Evolutionary conservation across 2,113 vertebrate species (phyloP).

Genomic region (Hemiprocne comata): DNA sequence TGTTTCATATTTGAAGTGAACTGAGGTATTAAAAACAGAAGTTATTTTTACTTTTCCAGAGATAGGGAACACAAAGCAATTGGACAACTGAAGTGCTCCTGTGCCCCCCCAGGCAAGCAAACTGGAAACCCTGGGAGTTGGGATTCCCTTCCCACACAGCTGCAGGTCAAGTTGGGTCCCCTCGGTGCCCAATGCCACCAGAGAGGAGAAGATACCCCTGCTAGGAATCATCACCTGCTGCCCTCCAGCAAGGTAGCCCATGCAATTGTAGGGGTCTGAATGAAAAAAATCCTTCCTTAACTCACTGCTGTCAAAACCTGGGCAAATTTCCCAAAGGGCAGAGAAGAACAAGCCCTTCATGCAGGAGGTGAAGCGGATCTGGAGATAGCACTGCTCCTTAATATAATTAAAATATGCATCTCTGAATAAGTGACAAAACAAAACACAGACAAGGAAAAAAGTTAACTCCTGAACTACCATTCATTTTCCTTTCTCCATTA

Average conservation of each 20-base stretch:
- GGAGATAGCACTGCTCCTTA: not conserved
- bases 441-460: not conserved
- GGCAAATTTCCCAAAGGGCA: not conserved
- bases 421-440: not conserved
- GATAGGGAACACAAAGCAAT: not conserved
- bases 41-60: not conserved
- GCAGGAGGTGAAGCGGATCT: not conserved
- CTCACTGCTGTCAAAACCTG: not conserved
- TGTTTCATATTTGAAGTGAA: not conserved
- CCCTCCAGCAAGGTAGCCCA: not conserved
- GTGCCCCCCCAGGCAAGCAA: not conserved
- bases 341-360: not conserved
- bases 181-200: not conserved
- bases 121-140: not conserved
- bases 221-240: not conserved
- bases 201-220: not conserved
- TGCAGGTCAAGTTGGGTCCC: not conserved
- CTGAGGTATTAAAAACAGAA: not conserved
- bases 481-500: not conserved
- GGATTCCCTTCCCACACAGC: not conserved
- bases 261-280: fast-evolving
- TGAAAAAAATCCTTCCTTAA: not conserved
- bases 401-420: not conserved
- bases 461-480: not conserved
- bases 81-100: not conserved